Evolutionary conservation across 2,797 vertebrate genomes (phyloP).

Genomic region (Esox lucius): DNA sequence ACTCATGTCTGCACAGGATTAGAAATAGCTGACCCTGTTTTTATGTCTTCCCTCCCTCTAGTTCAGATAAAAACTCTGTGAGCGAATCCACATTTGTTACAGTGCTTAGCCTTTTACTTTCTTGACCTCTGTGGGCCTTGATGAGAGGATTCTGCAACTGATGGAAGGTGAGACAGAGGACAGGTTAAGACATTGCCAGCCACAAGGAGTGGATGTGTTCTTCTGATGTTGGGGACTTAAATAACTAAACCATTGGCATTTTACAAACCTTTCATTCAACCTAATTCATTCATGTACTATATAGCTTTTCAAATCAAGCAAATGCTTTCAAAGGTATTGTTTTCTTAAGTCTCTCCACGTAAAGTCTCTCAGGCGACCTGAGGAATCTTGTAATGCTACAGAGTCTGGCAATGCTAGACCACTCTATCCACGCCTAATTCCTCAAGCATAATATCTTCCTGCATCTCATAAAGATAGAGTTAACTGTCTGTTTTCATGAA

Average conservation of each 20-base stretch:
- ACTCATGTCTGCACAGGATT: not conserved
- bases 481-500: constrained; percentile 10
- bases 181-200: not conserved
- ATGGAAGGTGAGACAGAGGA: constrained; percentile 28
- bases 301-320: not conserved
- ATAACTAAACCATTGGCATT: too few relatives aligned
- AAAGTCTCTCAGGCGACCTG: too few relatives aligned
- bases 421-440: not conserved
- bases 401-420: too few relatives aligned
- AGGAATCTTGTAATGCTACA: too few relatives aligned
- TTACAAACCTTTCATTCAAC: too few relatives aligned
- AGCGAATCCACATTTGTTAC: constrained; percentile 16
- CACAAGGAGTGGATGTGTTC: constrained; percentile 1
- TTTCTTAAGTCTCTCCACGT: too few relatives aligned
- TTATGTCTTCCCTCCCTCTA: not conserved
- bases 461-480: not conserved
- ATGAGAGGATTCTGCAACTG: constrained; percentile 20
- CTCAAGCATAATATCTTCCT: not conserved
- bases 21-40: not conserved
- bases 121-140: constrained; percentile 20
- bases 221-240: constrained; percentile 13
- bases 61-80: not conserved
- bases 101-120: constrained; percentile 17
- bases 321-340: too few relatives aligned
- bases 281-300: constrained; percentile 14